Conservation (phyloP, 2,888 invertebrate genomes). For the Morpho helenor region DNA sequence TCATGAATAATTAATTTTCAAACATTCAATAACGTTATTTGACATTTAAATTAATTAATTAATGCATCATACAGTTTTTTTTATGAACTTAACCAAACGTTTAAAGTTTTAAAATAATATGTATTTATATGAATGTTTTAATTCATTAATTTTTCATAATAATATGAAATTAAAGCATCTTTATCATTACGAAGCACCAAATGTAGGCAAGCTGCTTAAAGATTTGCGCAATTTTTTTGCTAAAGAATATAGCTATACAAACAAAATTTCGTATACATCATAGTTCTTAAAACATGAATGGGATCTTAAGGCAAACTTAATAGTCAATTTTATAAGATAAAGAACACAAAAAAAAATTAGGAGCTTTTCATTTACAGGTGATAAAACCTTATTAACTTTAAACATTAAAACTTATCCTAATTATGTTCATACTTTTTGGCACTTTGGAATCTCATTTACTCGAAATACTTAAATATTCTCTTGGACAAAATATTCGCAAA, state of each 20-base stretch:
- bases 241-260: too few relatives aligned
- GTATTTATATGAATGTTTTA: too few relatives aligned
- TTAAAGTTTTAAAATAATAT: too few relatives aligned
- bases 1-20: too few relatives aligned
- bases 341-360: background rate
- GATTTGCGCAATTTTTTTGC: background rate
- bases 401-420: slow-evolving; percentile 9
- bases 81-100: too few relatives aligned
- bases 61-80: too few relatives aligned
- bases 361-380: background rate
- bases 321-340: background rate
- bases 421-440: slow-evolving; percentile 26
- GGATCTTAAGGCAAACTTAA: too few relatives aligned
- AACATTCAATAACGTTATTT: too few relatives aligned
- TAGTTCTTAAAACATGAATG: too few relatives aligned
- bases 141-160: too few relatives aligned
- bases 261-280: too few relatives aligned
- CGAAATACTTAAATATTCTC: background rate
- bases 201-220: background rate
- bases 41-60: too few relatives aligned
- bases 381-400: background rate
- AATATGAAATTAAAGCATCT: background rate
- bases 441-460: slow-evolving; percentile 9
- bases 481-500: slow-evolving; percentile 7
- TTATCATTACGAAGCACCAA: background rate